Base-by-base conservation (phyloP, 2,113 vertebrate genomes). In the Limanda limanda region DNA sequence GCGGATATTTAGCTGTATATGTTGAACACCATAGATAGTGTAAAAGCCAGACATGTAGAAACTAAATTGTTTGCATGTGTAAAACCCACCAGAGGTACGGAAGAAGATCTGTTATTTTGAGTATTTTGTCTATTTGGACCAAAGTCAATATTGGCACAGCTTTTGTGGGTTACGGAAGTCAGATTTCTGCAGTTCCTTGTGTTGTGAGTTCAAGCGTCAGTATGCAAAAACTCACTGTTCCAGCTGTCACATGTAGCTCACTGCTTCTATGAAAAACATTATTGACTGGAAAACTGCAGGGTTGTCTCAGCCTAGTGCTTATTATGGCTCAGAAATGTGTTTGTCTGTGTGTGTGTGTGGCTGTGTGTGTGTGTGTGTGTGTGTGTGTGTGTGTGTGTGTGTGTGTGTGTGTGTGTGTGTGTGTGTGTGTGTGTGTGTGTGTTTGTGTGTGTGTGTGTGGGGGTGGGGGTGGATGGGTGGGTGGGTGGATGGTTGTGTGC, bases 221-320 rank as follows among this genome's bases (percentile, higher is more conserved):
- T 9, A 48, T 71, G 25, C 7, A 54, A 25, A 55, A 40, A 21
- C 21, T 31, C 0, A 0, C 35, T 55, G 17, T 21, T 57, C 52
- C 54, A 35, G 21, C 35, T 21, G 51, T 63, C 48, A 13, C 47
- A 45, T 55, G 40, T 12, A 47, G 52, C 42, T 35, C 21, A 3
- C 64, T 65, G 70, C 27, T 75, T 48, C 63, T 67, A 7, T 64
- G 56, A 37, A 77, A 64, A 65, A 60, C 37, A 60, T 12, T 55
- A 55, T 60, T 78, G 69, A 80, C 58, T 68, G 55, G n/a, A 62
- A 81, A 70, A 68, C 61, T 77, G 60, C 71, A 70, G 56, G 63
- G 12, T 57, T 68, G 55, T 57, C 40, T 71, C 66, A 62, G 75
- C 62, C 64, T 59, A 27, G 20, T 70, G 57, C 65, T 79, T 70